Evolutionary conservation across 2,888 invertebrate genomes (phyloP).

Genomic region (Acleris cristana): DNA sequence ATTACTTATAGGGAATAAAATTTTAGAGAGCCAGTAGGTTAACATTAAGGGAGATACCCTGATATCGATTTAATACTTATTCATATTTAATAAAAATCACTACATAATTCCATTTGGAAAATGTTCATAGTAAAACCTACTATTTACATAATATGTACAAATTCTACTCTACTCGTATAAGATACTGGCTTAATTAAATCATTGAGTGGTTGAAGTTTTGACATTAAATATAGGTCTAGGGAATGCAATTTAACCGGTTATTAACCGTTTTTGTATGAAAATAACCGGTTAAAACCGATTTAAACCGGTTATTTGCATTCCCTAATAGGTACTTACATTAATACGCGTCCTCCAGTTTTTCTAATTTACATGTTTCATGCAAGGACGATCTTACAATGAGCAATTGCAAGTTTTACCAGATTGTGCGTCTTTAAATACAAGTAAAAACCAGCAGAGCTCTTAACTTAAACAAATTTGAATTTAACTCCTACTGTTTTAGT

Average conservation of each 20-base stretch:
- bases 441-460: too few relatives aligned
- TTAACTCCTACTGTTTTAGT: constrained; percentile 11
- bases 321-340: too few relatives aligned
- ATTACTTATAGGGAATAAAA: constrained; percentile 45
- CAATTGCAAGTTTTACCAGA: constrained; percentile 28
- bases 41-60: constrained; percentile 75
- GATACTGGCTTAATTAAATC: constrained; percentile 24
- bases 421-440: constrained; percentile 5
- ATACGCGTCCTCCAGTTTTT: too few relatives aligned
- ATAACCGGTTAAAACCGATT: too few relatives aligned
- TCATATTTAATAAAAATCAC: constrained; percentile 59
- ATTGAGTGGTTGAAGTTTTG: constrained; percentile 27
- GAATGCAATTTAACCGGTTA: too few relatives aligned
- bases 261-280: too few relatives aligned
- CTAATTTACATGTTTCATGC: too few relatives aligned
- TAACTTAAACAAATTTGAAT: constrained; percentile 9
- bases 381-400: background rate
- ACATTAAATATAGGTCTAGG: constrained; percentile 13
- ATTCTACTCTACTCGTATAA: constrained; percentile 34
- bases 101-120: constrained; percentile 61
- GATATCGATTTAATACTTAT: constrained; percentile 75
- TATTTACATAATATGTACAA: constrained; percentile 61
- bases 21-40: constrained; percentile 56
- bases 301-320: too few relatives aligned
- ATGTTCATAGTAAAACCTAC: constrained; percentile 58